Base-by-base conservation (phyloP, 2,113 vertebrate species). In the Hippopotamus amphibius region DNA sequence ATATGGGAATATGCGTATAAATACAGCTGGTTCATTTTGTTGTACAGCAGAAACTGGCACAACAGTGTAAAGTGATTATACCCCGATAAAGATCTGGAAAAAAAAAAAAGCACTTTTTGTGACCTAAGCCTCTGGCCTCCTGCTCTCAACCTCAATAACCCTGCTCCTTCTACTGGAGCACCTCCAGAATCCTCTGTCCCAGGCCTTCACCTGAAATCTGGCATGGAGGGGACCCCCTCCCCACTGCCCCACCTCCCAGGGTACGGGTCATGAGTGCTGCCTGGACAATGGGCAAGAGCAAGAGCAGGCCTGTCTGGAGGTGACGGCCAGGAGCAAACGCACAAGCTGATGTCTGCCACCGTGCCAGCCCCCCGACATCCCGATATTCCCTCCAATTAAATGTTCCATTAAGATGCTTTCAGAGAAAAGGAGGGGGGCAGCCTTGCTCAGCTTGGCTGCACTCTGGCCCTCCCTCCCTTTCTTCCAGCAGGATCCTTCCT, bases 181-280 rank as follows among this genome's bases (percentile, higher is more conserved):
- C 43, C 30, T 43, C 65, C n/a, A 9, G 30, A 26, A 16, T 19
- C 0, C 16, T 63, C 65, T 5, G 0, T 65, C 59, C 24, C 2
- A 48, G 61, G 26, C 68, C 80, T 15, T 17, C 37, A 63, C 50
- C 22, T n/a, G 0, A 61, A 71, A 77, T 79, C 16, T 4, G 43
- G n/a, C 10, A 14, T 33, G 28, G 71, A 0, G 26, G 74, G 22
- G 17, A 10, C 1, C 3, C 30, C 10, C 7, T 10, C 4, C 8
- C 6, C 15, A 4, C 33, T 13, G 1, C 3, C 61, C 30, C 30
- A 0, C 30, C 53, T 66, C 41, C n/a, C 28, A 24, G 50, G 43
- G 41, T 6, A 86, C 74, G 28, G 86, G 6, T 66, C 19, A 55
- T 2, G 17, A 41, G 41, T 7, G 30, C 48, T 59, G 13, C 22